Conservation (phyloP, 2,797 vertebrate species). For the Bucorvus abyssinicus region DNA sequence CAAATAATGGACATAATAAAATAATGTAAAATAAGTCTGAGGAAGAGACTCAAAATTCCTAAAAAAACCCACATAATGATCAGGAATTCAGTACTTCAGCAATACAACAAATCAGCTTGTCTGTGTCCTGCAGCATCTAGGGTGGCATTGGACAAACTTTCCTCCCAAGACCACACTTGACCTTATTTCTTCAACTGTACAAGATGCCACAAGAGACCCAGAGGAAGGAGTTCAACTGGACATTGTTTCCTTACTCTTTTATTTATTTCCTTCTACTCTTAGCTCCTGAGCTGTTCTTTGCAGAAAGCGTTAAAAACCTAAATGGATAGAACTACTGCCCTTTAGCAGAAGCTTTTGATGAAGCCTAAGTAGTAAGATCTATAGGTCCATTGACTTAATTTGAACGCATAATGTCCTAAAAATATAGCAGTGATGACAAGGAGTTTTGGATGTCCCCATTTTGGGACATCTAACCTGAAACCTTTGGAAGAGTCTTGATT, state of each 20-base stretch:
- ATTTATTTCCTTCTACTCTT: neutral
- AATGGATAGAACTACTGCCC: neutral
- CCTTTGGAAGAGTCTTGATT: neutral
- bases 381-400: neutral
- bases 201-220: neutral
- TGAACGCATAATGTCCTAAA: neutral
- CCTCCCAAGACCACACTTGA: neutral
- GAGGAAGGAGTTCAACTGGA: neutral
- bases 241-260: neutral
- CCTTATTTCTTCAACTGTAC: neutral
- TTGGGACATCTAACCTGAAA: neutral
- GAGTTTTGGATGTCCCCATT: neutral
- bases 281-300: neutral
- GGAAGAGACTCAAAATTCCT: neutral
- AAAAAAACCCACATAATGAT: neutral
- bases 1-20: neutral
- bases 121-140: neutral
- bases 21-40: neutral
- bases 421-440: neutral
- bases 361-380: neutral
- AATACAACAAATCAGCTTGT: neutral
- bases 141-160: neutral
- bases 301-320: neutral
- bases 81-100: neutral
- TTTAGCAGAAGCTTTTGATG: neutral